Base-by-base conservation (phyloP, 2,113 vertebrate species). In the Tricholaema leucomelas region DNA sequence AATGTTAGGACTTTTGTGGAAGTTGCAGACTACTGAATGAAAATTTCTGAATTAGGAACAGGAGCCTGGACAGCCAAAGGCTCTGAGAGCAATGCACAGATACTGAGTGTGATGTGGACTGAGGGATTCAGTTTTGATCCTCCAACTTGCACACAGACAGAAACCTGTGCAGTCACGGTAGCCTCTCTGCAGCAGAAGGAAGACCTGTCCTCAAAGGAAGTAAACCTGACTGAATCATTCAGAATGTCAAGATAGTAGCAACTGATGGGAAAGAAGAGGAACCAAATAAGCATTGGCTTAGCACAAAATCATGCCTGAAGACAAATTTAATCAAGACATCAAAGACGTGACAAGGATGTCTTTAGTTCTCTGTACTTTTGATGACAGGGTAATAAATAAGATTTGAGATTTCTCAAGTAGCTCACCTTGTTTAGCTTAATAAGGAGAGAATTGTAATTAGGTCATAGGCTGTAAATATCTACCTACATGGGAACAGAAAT, bases 371-470 rank as follows among this genome's bases (percentile, higher is more conserved):
- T 69, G 2, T 33, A 38, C 25, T 31, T 59, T 81, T 35, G 66
- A 72, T 90, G 80, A 44, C 48, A 60, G 54, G 42, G 10, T 84
- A 85, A 88, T 50, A 71, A 90, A 84, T 56, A 58, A 84, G 81
- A 64, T 76, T 72, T 88, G 87, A 31, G 66, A 81, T 81, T 75
- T 81, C 89, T 81, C 36, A 33, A 75, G 59, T 48, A 84, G 65
- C 48, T 86, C 74, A 69, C 23, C 10, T 74, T 75, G 12, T 94
- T 93, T 65, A 76, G 18, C 48, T 91, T 75, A 88, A 92, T 54
- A 87, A 84, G 54, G 50, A 84, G 33, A 63, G 33, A 71, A 8
- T 35, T 50, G 64, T 84, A 44, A 88, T 84, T 75, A n/a, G 54
- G 65, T 81, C 44, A 79, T 30, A 72, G 30, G 27, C 20, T 86